Evolutionary conservation across 2,888 invertebrate species (phyloP).

Genomic region (Heteromurus nitidus): DNA sequence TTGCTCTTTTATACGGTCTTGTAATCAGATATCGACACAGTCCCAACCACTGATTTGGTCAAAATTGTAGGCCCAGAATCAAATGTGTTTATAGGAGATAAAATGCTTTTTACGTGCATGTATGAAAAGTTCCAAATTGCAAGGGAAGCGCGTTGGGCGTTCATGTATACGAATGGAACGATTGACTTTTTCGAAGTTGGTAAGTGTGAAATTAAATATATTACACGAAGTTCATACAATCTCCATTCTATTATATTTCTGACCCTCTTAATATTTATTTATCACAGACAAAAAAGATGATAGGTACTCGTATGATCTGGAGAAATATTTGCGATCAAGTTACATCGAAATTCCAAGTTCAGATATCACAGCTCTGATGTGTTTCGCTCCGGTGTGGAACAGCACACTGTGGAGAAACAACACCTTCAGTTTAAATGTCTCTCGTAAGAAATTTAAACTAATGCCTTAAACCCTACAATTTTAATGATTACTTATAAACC

Average conservation of each 20-base stretch:
- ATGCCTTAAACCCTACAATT: not conserved
- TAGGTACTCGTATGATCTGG: slow-evolving; percentile 55
- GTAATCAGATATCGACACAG: slow-evolving; percentile 59
- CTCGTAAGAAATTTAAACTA: slow-evolving; percentile 35
- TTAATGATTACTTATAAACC: not conserved
- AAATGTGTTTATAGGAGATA: slow-evolving; percentile 68
- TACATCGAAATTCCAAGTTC: slow-evolving; percentile 61
- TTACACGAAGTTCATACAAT: not conserved
- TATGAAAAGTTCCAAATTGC: slow-evolving; percentile 68
- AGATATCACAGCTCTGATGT: slow-evolving; percentile 63
- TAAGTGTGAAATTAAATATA: slow-evolving; percentile 19
- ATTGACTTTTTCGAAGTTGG: slow-evolving; percentile 66
- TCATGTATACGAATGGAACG: slow-evolving; percentile 62
- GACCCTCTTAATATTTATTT: too few species aligned
- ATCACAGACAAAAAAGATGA: slow-evolving; percentile 62
- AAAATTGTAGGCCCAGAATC: slow-evolving; percentile 67
- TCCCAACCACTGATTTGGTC: slow-evolving; percentile 61
- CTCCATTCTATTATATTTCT: too few species aligned
- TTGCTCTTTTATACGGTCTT: not conserved
- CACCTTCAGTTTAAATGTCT: slow-evolving; percentile 56
- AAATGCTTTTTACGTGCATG: slow-evolving; percentile 68
- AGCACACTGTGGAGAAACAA: slow-evolving; percentile 62
- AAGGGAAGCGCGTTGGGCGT: slow-evolving; percentile 64
- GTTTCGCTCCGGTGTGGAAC: slow-evolving; percentile 68
- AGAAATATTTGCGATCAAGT: slow-evolving; percentile 65